Evolutionary conservation across 2,888 invertebrate species (phyloP), one percentile per base, ranked within the genome.

Genomic region (Phalangium opilio): DNA sequence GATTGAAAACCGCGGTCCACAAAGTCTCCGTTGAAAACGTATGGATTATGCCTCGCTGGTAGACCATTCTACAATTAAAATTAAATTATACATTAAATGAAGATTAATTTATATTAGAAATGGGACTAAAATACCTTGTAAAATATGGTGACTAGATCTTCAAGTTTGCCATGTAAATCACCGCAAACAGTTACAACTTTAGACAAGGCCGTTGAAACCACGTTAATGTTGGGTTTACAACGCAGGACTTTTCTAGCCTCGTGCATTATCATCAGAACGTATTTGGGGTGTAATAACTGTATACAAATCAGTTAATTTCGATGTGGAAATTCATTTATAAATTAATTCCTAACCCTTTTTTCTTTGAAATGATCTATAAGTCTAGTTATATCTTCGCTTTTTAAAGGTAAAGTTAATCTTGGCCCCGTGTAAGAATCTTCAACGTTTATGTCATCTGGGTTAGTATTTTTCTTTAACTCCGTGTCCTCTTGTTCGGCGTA

Each of bases 11-110:
- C 91, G 49, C 91, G 75, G 69, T 93, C 91, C 51, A 93, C 90
- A 67, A 90, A 91, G 67, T 93, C 91, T 1, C 91, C 91, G 66
- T 90, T 91, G 72, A 91, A 91, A 59, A 91, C 77, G 70, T 91
- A 73, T 18, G 90, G 90, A 69, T 90, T 91, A 65, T 85, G 84
- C n/a, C 80, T 74, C 7, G 85, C 83, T 15, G 91, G 91, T 59
- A 89, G 74, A 45, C 90, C 90, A 67, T 91, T 91, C 89, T 91
- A 70, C n/a, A n/a, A n/a, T n/a, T 27, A 27, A 27, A 27, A 27
- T 27, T 27, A n/a, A n/a, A n/a, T n/a, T n/a, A n/a, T n/a, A n/a
- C n/a, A n/a, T n/a, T n/a, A n/a, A n/a, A n/a, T n/a, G n/a, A n/a
- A n/a, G n/a, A n/a, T n/a, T n/a, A n/a, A n/a, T n/a, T n/a, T n/a